phyloP scores from a whole-genome alignment of 2,113 vertebrate genomes.

The Clinocottus analis region DNA sequence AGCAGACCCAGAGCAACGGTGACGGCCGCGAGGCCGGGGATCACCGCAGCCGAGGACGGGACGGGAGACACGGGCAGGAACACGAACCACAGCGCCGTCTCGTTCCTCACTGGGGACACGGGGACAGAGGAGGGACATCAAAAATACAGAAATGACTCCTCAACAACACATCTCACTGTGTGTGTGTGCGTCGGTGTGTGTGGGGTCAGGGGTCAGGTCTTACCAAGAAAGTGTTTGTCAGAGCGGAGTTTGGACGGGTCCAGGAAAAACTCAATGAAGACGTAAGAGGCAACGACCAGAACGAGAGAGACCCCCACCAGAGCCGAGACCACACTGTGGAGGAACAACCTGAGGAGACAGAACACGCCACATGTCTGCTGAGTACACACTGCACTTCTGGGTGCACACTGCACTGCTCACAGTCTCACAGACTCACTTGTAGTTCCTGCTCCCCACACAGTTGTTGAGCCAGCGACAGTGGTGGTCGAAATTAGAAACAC shows the following conservation, averaged over 20 bases:
- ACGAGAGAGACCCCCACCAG: slow-evolving; percentile 89
- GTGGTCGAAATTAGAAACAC: slow-evolving; percentile 96
- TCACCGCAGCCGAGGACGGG: slow-evolving; percentile 84
- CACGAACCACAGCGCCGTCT: slow-evolving; percentile 90
- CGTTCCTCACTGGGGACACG: slow-evolving; percentile 83
- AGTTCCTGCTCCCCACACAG: slow-evolving; percentile 97
- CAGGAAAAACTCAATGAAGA: slow-evolving; percentile 92
- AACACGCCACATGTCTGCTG: not conserved
- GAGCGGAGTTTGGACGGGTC: slow-evolving; percentile 89
- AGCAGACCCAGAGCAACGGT: slow-evolving; percentile 89
- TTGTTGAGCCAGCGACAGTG: slow-evolving; percentile 99
- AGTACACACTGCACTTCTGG: not conserved
- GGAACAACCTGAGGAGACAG: slow-evolving; percentile 65
- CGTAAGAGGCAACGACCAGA: slow-evolving; percentile 87
- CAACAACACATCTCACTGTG: too few relatives aligned
- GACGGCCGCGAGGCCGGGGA: slow-evolving; percentile 87
- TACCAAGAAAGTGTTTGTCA: slow-evolving; percentile 90
- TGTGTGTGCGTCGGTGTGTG: too few relatives aligned
- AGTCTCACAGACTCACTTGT: slow-evolving; percentile 85
- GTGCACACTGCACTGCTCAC: not conserved
- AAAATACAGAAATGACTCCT: too few relatives aligned
- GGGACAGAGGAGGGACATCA: too few relatives aligned
- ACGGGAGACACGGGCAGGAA: slow-evolving; percentile 91
- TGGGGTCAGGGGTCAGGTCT: slow-evolving; percentile 28
- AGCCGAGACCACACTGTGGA: slow-evolving; percentile 91